Evolutionary conservation across 2,888 invertebrate genomes (phyloP), one percentile per base, ranked within the genome.

Genomic region (Crepidodera aurea): DNA sequence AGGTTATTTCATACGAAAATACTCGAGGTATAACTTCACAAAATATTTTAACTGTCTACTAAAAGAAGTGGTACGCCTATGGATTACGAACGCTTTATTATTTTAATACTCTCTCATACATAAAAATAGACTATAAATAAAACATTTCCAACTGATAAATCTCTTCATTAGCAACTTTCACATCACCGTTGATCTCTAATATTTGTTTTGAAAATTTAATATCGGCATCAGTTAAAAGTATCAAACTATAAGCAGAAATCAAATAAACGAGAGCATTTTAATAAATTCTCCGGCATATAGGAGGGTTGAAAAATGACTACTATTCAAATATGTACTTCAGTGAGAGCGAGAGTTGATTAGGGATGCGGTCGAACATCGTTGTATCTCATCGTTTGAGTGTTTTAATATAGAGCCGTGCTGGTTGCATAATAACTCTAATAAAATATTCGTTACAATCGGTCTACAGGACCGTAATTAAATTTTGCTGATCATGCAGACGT

Each of bases 341-440:
- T 13, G 50, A n/a, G n/a, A n/a, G n/a, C n/a, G n/a, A n/a, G n/a
- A 37, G 65, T 66, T 65, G 64, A 69, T 69, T 68, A 68, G 64
- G 67, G 68, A 65, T 62, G 59, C 61, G 64, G 62, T 65, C 48
- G 65, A 66, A 67, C 68, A 69, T 67, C 68, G 64, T 44, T 63
- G 63, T 51, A 59, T 57, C 61, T 65, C 65, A 62, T 65, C 66
- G 58, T 64, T 46, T 58, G 67, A 69, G 71, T 73, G 70, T 72
- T 74, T 73, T 74, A 73, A 73, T 74, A 72, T 72, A 74, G 74
- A 72, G 68, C 67, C 72, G 71, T 69, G 73, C 70, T 62, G 64
- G 69, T 66, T 62, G 48, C 62, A 69, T 71, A 74, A 73, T 74
- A 73, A 73, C 73, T 72, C 71, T 73, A 75, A 75, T 75, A 75